Evolutionary conservation across 1,140 invertebrate species (phyloP).

Genomic region (Leptestheria dahalacensis): DNA sequence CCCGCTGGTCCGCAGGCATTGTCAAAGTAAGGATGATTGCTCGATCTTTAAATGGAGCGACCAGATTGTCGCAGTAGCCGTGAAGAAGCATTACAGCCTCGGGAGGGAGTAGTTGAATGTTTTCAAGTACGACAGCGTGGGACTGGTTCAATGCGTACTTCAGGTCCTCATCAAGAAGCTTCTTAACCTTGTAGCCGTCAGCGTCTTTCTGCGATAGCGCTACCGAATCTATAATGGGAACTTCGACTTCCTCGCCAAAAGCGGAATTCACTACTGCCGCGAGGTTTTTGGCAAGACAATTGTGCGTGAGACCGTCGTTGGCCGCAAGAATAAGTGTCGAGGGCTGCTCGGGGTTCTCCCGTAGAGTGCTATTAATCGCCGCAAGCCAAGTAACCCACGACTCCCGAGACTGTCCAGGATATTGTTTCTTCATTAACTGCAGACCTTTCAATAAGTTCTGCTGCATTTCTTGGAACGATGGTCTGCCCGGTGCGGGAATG

Average conservation of each 20-base stretch:
- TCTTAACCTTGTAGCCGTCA: not conserved
- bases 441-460: not conserved
- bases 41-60: not conserved
- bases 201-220: not conserved
- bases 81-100: not conserved
- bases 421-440: not conserved
- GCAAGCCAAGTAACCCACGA: not conserved
- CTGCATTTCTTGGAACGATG: not conserved
- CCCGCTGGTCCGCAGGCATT: not conserved
- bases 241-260: not conserved
- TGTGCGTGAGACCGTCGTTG: not conserved
- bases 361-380: not conserved
- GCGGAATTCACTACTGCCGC: not conserved
- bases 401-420: not conserved
- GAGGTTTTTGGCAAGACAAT: not conserved
- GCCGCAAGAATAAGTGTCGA: not conserved
- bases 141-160: not conserved
- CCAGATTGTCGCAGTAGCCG: not conserved
- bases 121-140: not conserved
- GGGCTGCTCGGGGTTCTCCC: not conserved
- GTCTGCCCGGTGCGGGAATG: not conserved
- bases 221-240: not conserved
- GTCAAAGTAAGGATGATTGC: not conserved
- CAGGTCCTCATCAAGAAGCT: not conserved
- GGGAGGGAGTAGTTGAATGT: not conserved